Conservation (phyloP, 1,140 invertebrate genomes). For the Drosophila auraria region DNA sequence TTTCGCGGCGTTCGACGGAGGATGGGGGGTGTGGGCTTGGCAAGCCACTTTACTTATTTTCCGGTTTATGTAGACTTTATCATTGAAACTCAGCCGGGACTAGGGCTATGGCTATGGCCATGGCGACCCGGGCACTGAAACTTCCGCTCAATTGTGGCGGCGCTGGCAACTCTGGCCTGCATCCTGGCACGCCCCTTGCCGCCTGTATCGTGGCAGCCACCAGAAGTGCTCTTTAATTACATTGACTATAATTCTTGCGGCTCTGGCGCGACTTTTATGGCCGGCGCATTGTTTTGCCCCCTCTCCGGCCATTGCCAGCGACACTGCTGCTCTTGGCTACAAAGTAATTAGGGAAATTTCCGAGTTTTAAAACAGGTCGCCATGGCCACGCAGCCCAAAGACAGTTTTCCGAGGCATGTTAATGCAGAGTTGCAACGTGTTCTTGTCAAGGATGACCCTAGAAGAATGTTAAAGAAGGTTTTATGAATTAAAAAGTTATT, state of each 20-base stretch:
- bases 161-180: constrained; percentile 46
- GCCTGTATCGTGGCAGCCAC: constrained; percentile 50
- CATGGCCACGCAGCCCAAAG: constrained; percentile 33
- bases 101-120: not conserved
- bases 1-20: constrained; percentile 1
- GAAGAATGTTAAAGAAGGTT: not conserved
- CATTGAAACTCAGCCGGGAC: constrained; percentile 65
- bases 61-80: constrained; percentile 80
- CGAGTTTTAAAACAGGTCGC: constrained; percentile 74
- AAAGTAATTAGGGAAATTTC: constrained; percentile 80
- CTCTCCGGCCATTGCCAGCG: constrained; percentile 12
- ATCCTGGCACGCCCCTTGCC: constrained; percentile 20
- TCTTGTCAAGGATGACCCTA: not conserved
- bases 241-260: constrained; percentile 81
- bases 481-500: not conserved
- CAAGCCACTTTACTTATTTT: constrained; percentile 78
- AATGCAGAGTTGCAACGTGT: not conserved
- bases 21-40: constrained; percentile 9
- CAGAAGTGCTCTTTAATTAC: constrained; percentile 77
- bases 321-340: constrained; percentile 59
- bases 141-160: constrained; percentile 74
- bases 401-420: not conserved
- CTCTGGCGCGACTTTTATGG: constrained; percentile 78
- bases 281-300: constrained; percentile 56
- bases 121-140: constrained; percentile 47